Evolutionary conservation across 2,797 vertebrate species (phyloP).

Genomic region (Pipistrellus pygmaeus): DNA sequence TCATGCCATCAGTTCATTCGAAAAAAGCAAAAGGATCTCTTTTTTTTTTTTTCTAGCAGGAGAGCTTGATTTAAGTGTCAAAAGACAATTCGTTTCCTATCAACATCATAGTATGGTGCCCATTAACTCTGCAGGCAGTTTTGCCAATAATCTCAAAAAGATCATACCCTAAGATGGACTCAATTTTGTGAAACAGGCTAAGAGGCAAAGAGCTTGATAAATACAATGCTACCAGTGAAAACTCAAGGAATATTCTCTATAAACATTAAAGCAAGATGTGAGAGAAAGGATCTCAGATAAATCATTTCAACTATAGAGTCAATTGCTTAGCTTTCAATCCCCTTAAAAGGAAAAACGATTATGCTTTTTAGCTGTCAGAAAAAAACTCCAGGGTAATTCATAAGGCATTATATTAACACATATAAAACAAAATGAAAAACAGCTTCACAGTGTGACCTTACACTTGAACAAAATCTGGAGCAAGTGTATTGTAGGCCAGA

Average conservation of each 20-base stretch:
- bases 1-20: neutral
- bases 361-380: conserved; percentile 90
- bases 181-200: conserved; percentile 75
- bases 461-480: conserved; percentile 87
- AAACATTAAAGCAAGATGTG: conserved; percentile 81
- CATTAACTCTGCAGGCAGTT: conserved; percentile 68
- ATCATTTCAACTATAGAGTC: conserved; percentile 86
- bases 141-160: conserved; percentile 70
- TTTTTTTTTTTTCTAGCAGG: conserved; percentile 10
- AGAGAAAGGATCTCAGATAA: conserved; percentile 85
- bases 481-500: conserved; percentile 87
- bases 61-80: conserved; percentile 41
- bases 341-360: conserved; percentile 87
- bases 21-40: neutral
- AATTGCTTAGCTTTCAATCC: conserved; percentile 86
- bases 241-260: conserved; percentile 78
- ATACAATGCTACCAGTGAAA: conserved; percentile 78
- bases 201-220: conserved; percentile 72
- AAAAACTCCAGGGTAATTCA: conserved; percentile 87
- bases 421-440: conserved; percentile 90
- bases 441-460: conserved; percentile 88
- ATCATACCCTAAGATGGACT: conserved; percentile 60
- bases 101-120: conserved; percentile 49
- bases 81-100: conserved; percentile 66
- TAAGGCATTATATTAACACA: conserved; percentile 90